phyloP scores from a whole-genome alignment of 2,888 invertebrate genomes.

The Eulithis testata region DNA sequence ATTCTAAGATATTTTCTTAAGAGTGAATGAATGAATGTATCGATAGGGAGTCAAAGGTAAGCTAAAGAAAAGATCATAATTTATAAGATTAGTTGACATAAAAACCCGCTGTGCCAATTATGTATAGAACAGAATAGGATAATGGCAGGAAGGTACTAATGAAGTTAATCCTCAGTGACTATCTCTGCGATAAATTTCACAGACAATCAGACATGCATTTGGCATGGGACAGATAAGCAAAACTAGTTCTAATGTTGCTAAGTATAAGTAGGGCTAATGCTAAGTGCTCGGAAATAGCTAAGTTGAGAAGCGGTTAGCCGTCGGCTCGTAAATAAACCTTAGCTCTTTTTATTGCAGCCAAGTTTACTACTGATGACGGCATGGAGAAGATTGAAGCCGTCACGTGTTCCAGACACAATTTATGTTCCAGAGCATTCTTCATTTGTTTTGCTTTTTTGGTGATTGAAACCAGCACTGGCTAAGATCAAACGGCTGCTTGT shows the following conservation, averaged over 20 bases:
- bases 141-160: no score
- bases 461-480: neutral
- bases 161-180: neutral
- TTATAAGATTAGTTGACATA: no score
- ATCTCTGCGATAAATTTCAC: no score
- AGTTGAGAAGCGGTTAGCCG: constrained; percentile 20
- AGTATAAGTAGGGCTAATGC: constrained; percentile 25
- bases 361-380: constrained; percentile 14
- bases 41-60: no score
- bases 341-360: constrained; percentile 24
- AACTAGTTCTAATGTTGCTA: constrained; percentile 15
- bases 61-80: no score
- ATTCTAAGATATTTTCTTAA: no score
- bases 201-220: no score
- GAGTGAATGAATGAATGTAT: no score
- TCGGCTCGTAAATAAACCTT: constrained; percentile 20
- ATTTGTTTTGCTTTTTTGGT: neutral
- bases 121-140: no score
- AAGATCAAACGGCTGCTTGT: neutral
- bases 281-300: constrained; percentile 20
- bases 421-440: constrained; percentile 9
- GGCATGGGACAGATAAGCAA: constrained; percentile 2
- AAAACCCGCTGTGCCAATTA: no score
- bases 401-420: constrained; percentile 12
- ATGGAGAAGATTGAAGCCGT: constrained; percentile 20